A percentile compares a stretch with the other conserved stretches of the same genome.
These are phyloP conservation scores for Osedax frankpressi DNA, from an alignment of 2,888 invertebrate genomes.

Conservation along the genomic window DNA sequence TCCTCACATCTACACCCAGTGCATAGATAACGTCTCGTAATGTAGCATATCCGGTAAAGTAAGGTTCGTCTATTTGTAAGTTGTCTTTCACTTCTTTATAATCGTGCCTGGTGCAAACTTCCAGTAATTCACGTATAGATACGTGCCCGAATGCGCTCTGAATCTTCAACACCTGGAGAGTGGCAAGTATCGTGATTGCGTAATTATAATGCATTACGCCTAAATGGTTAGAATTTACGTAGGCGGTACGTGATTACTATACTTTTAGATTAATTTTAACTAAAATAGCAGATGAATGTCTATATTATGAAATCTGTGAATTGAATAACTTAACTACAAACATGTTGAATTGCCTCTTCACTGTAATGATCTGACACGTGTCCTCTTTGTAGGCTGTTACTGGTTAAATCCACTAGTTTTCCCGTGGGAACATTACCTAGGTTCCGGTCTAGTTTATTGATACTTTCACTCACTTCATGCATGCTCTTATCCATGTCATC, in stretches of 20 bases:
- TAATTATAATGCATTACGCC: too few species aligned
- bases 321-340: too few species aligned
- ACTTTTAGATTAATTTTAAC: too few species aligned
- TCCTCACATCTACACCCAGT: slow-evolving; percentile 19
- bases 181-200: too few species aligned
- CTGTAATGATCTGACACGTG: slow-evolving; percentile 21
- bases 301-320: too few species aligned
- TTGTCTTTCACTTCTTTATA: not conserved
- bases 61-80: slow-evolving; percentile 17
- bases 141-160: not conserved
- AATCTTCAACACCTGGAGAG: not conserved
- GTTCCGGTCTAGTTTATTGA: too few species aligned
- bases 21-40: slow-evolving; percentile 15
- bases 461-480: slow-evolving; percentile 13
- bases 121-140: not conserved
- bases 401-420: slow-evolving; percentile 19
- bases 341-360: slow-evolving; percentile 21
- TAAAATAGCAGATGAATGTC: too few species aligned
- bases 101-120: not conserved
- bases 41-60: slow-evolving; percentile 18
- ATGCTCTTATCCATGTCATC: not conserved
- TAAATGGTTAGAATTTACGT: too few species aligned
- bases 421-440: slow-evolving; percentile 15
- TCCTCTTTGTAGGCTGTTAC: slow-evolving; percentile 8
- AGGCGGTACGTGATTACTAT: too few species aligned